phyloP scores from a whole-genome alignment of 2,888 invertebrate genomes.

The Crematogaster levior region DNA sequence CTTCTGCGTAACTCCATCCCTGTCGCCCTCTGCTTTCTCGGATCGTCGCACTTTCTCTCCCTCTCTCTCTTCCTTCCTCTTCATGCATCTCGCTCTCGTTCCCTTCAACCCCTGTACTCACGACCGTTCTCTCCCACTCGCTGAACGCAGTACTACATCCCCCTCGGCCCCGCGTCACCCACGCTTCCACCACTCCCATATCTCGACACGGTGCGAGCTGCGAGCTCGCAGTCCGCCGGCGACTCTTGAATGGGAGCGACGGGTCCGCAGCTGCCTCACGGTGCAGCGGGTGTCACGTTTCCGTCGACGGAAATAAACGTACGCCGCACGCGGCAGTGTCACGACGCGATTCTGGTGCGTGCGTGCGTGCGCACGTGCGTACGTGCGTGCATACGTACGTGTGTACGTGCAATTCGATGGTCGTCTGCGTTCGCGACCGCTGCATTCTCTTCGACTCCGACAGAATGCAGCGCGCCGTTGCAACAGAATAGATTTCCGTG shows the following conservation, averaged over 20 bases:
- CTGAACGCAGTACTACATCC: conserved; percentile 31
- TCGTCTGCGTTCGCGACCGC: neutral
- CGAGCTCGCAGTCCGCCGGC: conserved; percentile 83
- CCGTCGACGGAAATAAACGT: conserved; percentile 71
- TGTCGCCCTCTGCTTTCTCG: conserved; percentile 40
- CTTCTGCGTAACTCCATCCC: conserved; percentile 1
- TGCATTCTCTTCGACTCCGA: neutral
- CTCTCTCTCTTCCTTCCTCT: conserved; percentile 14
- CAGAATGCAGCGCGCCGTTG: conserved; percentile 35
- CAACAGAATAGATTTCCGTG: conserved; percentile 28
- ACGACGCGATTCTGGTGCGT: conserved; percentile 28
- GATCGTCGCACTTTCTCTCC: conserved; percentile 34
- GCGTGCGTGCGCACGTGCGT: conserved; percentile 20
- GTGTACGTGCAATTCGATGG: conserved; percentile 9
- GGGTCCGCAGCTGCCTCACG: conserved; percentile 67
- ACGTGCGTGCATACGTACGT: conserved; percentile 4
- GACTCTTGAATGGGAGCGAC: conserved; percentile 81
- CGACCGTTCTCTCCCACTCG: conserved; percentile 49
- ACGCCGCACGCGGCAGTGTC: conserved; percentile 33
- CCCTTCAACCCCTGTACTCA: conserved; percentile 11
- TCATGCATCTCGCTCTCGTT: conserved; percentile 1
- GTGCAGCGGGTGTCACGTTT: conserved; percentile 74
- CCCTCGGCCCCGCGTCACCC: conserved; percentile 55
- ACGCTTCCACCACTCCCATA: conserved; percentile 74
- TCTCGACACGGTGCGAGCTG: conserved; percentile 73